Evolutionary conservation across 2,113 vertebrate species (phyloP).

Genomic region (Mobula hypostoma): DNA sequence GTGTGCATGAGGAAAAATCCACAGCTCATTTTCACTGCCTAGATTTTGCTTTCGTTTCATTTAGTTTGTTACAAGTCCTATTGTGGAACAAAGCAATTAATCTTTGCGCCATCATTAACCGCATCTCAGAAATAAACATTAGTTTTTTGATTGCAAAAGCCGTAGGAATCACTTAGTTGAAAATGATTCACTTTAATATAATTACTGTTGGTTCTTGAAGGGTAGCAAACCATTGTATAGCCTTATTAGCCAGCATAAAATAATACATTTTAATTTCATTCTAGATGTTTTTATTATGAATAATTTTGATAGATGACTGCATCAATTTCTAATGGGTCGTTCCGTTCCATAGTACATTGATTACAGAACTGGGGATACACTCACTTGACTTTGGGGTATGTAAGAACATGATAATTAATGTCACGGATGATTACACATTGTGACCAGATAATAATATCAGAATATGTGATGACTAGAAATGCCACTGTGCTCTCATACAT

Average conservation of each 20-base stretch:
- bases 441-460: neutral
- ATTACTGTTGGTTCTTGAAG: neutral
- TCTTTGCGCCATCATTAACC: neutral
- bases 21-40: neutral
- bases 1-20: neutral
- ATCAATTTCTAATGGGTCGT: neutral
- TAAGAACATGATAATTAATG: neutral
- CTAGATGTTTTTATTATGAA: neutral
- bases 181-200: neutral
- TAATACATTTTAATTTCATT: neutral
- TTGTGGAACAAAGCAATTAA: neutral
- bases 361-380: neutral
- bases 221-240: conserved; percentile 1
- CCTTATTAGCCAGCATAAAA: neutral
- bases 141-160: neutral
- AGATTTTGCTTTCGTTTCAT: neutral
- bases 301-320: neutral
- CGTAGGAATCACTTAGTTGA: neutral
- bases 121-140: neutral
- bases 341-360: neutral
- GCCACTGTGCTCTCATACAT: neutral
- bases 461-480: neutral
- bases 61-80: neutral
- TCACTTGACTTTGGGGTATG: neutral
- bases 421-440: neutral